phyloP scores from a whole-genome alignment of 2,113 vertebrate genomes.

The Leuciscus idus region DNA sequence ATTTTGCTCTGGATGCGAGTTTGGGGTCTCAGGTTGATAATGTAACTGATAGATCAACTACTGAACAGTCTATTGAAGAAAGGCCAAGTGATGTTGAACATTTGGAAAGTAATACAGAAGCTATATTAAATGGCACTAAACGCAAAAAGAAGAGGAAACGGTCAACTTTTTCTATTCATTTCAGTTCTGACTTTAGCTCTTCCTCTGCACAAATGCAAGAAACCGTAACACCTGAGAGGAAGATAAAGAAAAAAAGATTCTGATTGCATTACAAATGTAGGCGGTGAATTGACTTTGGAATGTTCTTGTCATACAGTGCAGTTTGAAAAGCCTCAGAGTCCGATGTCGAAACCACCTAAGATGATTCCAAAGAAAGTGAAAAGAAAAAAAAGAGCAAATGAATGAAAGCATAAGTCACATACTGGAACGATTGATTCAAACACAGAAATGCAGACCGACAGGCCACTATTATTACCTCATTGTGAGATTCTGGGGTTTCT shows the following conservation, averaged over 20 bases:
- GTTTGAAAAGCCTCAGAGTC: background rate
- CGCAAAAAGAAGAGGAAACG: background rate
- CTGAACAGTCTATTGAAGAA: background rate
- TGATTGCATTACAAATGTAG: background rate
- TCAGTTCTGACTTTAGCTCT: background rate
- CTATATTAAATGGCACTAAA: conserved; percentile 26
- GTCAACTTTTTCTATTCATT: background rate
- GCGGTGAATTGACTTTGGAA: conserved; percentile 29
- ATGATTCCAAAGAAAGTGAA: conserved; percentile 31
- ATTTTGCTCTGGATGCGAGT: background rate
- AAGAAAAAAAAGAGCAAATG: background rate
- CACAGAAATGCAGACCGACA: background rate
- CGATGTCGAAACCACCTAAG: background rate
- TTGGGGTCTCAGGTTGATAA: background rate
- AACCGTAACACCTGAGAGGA: conserved; percentile 19
- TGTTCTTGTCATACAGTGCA: background rate
- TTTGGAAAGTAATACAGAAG: background rate
- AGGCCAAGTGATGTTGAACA: conserved; percentile 17
- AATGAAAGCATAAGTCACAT: background rate
- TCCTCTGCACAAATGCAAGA: conserved; percentile 32
- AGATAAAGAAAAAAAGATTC: conserved; percentile 22
- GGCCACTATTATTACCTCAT: background rate
- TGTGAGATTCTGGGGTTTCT: background rate
- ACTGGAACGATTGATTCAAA: background rate
- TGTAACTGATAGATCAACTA: background rate